A percentile compares a stretch with the other conserved stretches of the same genome.
phyloP scores from a whole-genome alignment of 2,113 vertebrate species.

The Steatornis caripensis region DNA sequence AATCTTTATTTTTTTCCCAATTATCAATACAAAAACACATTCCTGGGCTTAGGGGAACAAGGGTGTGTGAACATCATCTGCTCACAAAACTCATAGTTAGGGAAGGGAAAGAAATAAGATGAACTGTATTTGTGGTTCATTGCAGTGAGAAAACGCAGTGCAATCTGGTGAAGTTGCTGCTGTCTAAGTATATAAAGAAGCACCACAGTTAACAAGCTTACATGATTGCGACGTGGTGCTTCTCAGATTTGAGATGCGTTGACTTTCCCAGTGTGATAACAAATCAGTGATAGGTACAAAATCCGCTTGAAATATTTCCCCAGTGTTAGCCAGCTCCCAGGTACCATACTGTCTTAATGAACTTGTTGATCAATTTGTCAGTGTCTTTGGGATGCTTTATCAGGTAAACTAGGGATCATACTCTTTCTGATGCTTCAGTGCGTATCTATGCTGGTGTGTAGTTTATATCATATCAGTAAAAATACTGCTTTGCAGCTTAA shows the following conservation, averaged over 20 bases:
- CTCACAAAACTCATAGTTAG: background rate
- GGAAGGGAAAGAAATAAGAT: background rate
- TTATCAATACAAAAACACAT: background rate
- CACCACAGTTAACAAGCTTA: too few relatives aligned
- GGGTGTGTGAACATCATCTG: background rate
- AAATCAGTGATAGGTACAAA: background rate
- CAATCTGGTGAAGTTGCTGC: background rate
- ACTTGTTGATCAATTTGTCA: background rate
- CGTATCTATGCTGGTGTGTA: background rate
- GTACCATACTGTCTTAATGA: background rate
- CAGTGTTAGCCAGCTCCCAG: background rate
- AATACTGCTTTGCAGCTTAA: background rate
- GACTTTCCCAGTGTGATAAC: background rate
- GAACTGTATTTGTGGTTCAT: background rate
- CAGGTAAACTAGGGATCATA: background rate
- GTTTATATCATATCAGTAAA: background rate
- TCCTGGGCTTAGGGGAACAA: background rate
- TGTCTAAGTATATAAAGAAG: background rate
- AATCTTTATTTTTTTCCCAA: background rate
- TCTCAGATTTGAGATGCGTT: background rate
- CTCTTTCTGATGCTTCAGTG: background rate
- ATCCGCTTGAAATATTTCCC: background rate
- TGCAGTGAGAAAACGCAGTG: background rate
- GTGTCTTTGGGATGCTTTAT: background rate
- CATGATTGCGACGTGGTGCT: rapidly evolving